phyloP scores from a whole-genome alignment of 2,113 vertebrate species.

The Hippopotamus amphibius region DNA sequence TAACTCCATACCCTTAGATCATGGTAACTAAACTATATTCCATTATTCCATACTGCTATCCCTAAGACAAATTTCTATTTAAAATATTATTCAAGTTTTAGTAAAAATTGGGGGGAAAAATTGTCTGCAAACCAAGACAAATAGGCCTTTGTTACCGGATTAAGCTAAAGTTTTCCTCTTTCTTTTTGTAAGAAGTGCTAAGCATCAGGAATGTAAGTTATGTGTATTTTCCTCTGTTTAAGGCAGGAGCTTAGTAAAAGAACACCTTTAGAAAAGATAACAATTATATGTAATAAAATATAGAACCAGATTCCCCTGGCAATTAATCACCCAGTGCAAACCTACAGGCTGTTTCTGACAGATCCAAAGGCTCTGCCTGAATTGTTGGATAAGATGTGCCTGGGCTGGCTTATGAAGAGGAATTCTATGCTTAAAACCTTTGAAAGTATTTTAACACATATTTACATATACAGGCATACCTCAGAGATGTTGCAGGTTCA shows the following conservation, averaged over 20 bases:
- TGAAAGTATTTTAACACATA: slow-evolving; percentile 25
- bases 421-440: background rate
- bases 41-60: background rate
- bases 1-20: background rate
- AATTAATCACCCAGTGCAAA: slow-evolving; percentile 35
- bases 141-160: background rate
- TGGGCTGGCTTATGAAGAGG: slow-evolving; percentile 39
- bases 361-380: background rate
- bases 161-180: background rate
- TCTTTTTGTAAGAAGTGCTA: slow-evolving; percentile 43
- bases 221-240: background rate
- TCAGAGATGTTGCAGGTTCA: background rate
- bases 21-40: background rate
- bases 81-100: slow-evolving; percentile 26
- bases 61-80: background rate
- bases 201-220: slow-evolving; percentile 25
- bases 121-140: background rate
- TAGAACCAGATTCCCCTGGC: background rate
- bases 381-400: slow-evolving; percentile 29
- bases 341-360: slow-evolving; percentile 42
- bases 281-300: slow-evolving; percentile 15
- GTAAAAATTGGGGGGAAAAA: background rate
- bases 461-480: background rate
- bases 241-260: slow-evolving; percentile 31
- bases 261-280: slow-evolving; percentile 46